phyloP scores from a whole-genome alignment of 2,888 invertebrate genomes.

The Eremobia ochroleuca region DNA sequence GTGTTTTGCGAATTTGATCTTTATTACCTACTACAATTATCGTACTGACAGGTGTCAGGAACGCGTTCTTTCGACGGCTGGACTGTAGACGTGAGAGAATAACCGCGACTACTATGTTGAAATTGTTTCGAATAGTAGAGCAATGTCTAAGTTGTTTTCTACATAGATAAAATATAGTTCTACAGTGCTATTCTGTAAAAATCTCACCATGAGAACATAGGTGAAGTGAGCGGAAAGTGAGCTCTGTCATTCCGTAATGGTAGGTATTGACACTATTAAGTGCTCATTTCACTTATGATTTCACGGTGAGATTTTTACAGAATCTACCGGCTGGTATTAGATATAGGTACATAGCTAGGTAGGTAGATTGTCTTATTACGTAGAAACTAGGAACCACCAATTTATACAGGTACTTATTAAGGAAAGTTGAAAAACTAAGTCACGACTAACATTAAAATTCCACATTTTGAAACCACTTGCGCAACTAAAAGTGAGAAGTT shows the following conservation, averaged over 20 bases:
- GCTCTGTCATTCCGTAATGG: too few species aligned
- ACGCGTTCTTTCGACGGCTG: background rate
- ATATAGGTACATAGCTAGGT: background rate
- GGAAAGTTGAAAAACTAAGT: slow-evolving; percentile 5
- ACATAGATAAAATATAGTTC: background rate
- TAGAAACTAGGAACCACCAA: background rate
- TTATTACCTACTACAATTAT: background rate
- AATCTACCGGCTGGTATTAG: too few species aligned
- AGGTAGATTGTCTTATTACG: background rate
- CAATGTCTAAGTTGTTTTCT: background rate
- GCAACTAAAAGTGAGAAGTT: slow-evolving; percentile 32
- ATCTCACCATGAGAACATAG: too few species aligned
- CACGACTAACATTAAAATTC: slow-evolving; percentile 25
- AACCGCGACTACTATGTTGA: background rate
- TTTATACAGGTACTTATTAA: background rate
- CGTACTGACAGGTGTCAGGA: background rate
- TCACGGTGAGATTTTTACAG: too few species aligned
- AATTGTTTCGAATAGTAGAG: background rate
- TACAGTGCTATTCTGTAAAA: too few species aligned
- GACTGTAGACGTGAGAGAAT: background rate
- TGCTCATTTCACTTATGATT: too few species aligned
- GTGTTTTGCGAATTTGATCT: background rate
- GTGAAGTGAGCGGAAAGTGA: too few species aligned
- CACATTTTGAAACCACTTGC: slow-evolving; percentile 28
- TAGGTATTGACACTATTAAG: too few species aligned